phyloP scores from a whole-genome alignment of 2,888 invertebrate genomes.

The Ctenicera cuprea region DNA sequence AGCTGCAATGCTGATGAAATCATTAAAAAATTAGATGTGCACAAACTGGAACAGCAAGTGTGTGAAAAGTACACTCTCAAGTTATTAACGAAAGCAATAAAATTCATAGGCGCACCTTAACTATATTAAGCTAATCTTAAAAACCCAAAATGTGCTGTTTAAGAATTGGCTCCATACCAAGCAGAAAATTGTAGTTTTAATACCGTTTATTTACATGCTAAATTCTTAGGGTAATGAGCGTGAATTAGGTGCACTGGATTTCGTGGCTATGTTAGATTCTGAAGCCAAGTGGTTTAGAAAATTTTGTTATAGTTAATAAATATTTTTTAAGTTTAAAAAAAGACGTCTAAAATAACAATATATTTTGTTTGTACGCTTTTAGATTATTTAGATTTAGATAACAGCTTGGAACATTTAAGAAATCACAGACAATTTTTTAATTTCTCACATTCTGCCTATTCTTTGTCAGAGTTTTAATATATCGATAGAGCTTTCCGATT shows the following conservation, averaged over 20 bases:
- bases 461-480: slow-evolving; percentile 41
- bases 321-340: slow-evolving; percentile 48
- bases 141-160: slow-evolving; percentile 45
- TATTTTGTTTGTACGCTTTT: slow-evolving; percentile 22
- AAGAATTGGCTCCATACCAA: slow-evolving; percentile 51
- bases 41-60: slow-evolving; percentile 47
- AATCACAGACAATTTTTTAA: slow-evolving; percentile 32
- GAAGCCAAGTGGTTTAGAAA: slow-evolving; percentile 57
- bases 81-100: slow-evolving; percentile 37
- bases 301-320: slow-evolving; percentile 52
- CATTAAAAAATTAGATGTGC: slow-evolving; percentile 47
- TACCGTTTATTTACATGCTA: slow-evolving; percentile 49
- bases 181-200: slow-evolving; percentile 52
- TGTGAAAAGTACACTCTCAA: slow-evolving; percentile 17
- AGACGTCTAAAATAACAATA: slow-evolving; percentile 15
- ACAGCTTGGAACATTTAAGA: neutral
- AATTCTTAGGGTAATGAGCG: slow-evolving; percentile 42
- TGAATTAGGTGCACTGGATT: slow-evolving; percentile 48
- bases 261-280: slow-evolving; percentile 53
- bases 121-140: slow-evolving; percentile 49
- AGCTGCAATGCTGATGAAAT: slow-evolving; percentile 34
- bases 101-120: slow-evolving; percentile 41
- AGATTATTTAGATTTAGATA: slow-evolving; percentile 21
- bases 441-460: slow-evolving; percentile 41
- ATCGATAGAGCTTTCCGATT: slow-evolving; percentile 32